Evolutionary conservation across 2,113 vertebrate species (phyloP), one percentile per base, ranked within the genome.

Genomic region (Ifrita kowaldi): DNA sequence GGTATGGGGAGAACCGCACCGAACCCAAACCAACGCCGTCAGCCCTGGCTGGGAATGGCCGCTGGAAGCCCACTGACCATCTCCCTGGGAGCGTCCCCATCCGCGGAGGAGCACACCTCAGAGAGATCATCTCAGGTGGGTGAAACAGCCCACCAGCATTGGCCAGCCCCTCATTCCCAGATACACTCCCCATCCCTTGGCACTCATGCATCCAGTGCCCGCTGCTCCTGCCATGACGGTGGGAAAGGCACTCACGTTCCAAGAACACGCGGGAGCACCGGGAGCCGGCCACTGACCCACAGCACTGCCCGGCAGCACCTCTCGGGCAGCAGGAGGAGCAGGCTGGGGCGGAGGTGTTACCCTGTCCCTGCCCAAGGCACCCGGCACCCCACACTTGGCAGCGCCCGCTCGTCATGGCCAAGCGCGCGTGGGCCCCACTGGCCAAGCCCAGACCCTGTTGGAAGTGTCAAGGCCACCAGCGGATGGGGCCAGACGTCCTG

Each of bases 1-100:
- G 24, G 4, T 1, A 0, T 0, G 0, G 11, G 10, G 4, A 5
- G 3, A 60, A 60, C 16, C 3, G 6, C 2, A 0, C 13, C 1
- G 1, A 92, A 52, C 21, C 52, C 53, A 19, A 39, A 75, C 2
- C 41, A 22, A 16, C 0, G 0, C 1, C 0, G 23, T 22, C 64
- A 26, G 30, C 47, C 5, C 24, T 0, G 1, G 28, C 5, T 1
- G 19, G 60, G n/a, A 35, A 59, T 0, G 3, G 56, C 12, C 0
- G 0, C 44, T 71, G 64, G 64, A 42, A 59, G 23, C 24, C 10
- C 6, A 0, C 5, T 10, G 26, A 69, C 27, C 49, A 22, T 8
- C 20, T 21, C 74, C 50, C n/a, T 3, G 1, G 12, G 12, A 49
- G 16, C 1, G 0, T 33, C 41, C 55, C 47, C n/a, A 16, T 5